Percentiles rank a stretch among this genome's conserved stretches.
These are phyloP conservation scores for Eupsittula cactorum DNA, from an alignment of 2,113 vertebrate genomes.

Conservation along the genomic window DNA sequence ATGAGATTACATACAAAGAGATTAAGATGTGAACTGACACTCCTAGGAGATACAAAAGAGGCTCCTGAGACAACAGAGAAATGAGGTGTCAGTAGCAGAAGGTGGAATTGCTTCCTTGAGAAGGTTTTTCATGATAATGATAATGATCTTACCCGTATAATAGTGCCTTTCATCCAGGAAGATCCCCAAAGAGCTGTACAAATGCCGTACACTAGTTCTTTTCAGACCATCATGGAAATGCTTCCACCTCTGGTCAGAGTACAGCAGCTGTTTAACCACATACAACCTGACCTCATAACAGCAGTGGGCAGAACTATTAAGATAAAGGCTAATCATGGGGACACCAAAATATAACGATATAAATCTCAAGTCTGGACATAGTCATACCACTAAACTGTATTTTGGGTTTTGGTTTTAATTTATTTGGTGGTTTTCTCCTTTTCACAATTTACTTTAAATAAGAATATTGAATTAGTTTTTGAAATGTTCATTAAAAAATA, in stretches of 20 bases:
- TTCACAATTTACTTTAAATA: not conserved
- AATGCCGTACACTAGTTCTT: constrained; percentile 54
- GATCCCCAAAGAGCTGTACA: constrained; percentile 63
- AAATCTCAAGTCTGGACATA: not conserved
- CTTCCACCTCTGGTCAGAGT: constrained; percentile 51
- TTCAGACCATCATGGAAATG: constrained; percentile 59
- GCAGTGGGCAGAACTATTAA: not conserved
- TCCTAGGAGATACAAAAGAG: constrained; percentile 73
- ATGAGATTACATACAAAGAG: constrained; percentile 81
- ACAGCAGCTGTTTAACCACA: constrained; percentile 31
- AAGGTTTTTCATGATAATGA: constrained; percentile 77
- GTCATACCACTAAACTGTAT: not conserved
- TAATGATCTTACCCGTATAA: constrained; percentile 72
- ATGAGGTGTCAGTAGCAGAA: constrained; percentile 72
- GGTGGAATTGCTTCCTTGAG: constrained; percentile 73
- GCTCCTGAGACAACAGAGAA: constrained; percentile 76
- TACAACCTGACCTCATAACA: constrained; percentile 13
- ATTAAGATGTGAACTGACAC: constrained; percentile 81
- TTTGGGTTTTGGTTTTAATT: not conserved
- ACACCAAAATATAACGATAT: not conserved
- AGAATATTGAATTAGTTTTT: not conserved
- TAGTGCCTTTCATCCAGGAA: constrained; percentile 70
- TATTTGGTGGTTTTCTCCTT: not conserved
- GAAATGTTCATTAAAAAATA: not conserved
- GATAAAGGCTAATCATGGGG: not conserved